These are phyloP conservation scores for Chaetophractus vellerosus DNA, from an alignment of 2,797 vertebrate genomes.

Conservation along the genomic window DNA sequence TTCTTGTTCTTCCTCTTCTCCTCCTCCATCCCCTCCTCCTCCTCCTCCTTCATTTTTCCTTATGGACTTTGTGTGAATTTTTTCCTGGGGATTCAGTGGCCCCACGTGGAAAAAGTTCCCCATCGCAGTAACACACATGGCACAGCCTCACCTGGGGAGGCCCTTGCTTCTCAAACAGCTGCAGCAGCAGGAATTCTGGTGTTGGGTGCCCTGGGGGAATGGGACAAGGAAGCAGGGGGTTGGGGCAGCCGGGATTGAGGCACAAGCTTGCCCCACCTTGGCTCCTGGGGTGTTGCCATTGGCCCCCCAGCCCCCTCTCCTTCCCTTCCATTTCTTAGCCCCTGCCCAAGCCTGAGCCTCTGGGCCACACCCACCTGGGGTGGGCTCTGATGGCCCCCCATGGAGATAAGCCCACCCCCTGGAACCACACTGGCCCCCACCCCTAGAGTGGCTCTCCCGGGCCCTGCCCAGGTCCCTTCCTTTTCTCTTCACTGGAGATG, in stretches of 20 bases:
- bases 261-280: accelerated
- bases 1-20: no score
- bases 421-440: not conserved
- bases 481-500: not conserved
- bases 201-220: accelerated
- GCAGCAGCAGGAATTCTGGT: no score
- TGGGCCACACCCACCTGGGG: accelerated
- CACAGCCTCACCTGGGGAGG: not conserved
- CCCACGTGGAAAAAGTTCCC: not conserved
- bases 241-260: not conserved
- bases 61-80: not conserved
- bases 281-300: not conserved
- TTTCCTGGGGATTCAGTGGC: not conserved
- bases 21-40: no score
- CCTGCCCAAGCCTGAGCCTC: not conserved
- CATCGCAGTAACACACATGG: not conserved
- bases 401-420: not conserved
- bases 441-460: not conserved
- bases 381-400: not conserved
- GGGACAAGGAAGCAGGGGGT: not conserved
- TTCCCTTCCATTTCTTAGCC: accelerated
- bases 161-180: accelerated
- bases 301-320: not conserved
- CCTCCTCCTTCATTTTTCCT: not conserved
- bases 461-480: no score